phyloP scores from a whole-genome alignment of 1,140 invertebrate genomes.

The Ceratitis capitata region DNA sequence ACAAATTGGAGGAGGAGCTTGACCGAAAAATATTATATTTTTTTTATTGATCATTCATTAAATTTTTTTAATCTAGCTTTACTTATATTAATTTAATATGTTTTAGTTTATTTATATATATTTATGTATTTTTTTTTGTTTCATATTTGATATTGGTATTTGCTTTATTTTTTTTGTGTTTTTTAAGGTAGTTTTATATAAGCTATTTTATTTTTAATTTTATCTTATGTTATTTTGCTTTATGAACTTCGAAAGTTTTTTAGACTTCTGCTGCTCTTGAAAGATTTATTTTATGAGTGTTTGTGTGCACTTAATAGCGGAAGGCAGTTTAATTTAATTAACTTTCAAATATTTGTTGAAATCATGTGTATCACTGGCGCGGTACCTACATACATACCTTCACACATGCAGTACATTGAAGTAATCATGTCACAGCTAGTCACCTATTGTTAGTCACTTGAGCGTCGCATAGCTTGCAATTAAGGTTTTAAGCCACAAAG shows the following conservation, averaged over 20 bases:
- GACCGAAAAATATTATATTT: too few species aligned
- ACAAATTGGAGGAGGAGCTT: too few species aligned
- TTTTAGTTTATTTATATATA: not conserved
- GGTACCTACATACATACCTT: not conserved
- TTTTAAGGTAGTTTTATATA: not conserved
- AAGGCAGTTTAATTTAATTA: not conserved
- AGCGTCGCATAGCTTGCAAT: not conserved
- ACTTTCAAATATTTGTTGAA: not conserved
- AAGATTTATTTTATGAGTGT: too few species aligned
- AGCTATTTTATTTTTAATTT: not conserved
- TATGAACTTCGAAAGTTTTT: too few species aligned
- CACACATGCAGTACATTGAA: too few species aligned
- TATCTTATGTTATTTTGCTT: not conserved
- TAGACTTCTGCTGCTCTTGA: too few species aligned
- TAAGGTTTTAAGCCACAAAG: not conserved
- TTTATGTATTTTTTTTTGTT: not conserved
- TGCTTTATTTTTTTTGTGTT: not conserved
- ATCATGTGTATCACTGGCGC: not conserved
- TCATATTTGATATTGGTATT: too few species aligned
- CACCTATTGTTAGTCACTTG: slow-evolving; percentile 32
- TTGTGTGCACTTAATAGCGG: not conserved
- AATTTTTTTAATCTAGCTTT: too few species aligned
- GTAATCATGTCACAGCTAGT: not conserved
- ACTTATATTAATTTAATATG: too few species aligned
- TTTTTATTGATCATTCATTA: too few species aligned